Evolutionary conservation across 2,888 invertebrate species (phyloP), one percentile per base, ranked within the genome.

Genomic region (Andrena minutula): DNA sequence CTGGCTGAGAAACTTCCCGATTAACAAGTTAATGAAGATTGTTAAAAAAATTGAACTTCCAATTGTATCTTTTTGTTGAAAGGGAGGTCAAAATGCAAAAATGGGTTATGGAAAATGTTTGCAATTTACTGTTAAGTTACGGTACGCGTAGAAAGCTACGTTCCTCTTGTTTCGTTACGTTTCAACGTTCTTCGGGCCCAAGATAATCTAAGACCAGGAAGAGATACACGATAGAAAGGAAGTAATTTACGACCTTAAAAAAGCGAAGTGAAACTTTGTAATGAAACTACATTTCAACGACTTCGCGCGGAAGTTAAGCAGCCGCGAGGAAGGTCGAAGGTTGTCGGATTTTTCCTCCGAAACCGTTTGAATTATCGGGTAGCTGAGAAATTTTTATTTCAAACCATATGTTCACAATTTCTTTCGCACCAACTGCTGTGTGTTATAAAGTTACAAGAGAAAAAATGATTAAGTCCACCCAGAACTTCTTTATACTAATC

Each of bases 161-260:
- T 63, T 10, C 69, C 28, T n/a, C 49, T 35, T 47, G 35, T 64
- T 69, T 75, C 12, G 20, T 58, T 68, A 56, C 23, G 32, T 68
- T 70, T 69, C 58, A 47, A 7, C 61, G 28, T 65, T 23, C 49
- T 64, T 69, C 35, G 23, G 49, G 26, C 5, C 23, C 41, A 41
- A n/a, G 66, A 16, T 64, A 47, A 75, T 70, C 35, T 32, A 69
- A 70, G 47, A 75, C 64, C 61, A 51, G 70, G 53, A 79, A 79
- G 61, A 82, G 49, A 66, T 51, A 75, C 51, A 49, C 61, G 58
- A 72, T 28, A 47, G 32, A 58, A 41, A 73, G 32, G 65, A 76
- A 79, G 71, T 66, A 76, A 71, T 76, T 76, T 66, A 32, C 32
- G 32, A 35, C 51, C 35, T 73, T 51, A 61, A 71, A 76, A 66